Conservation (phyloP, 1,140 invertebrate species). For the Cydia fagiglandana region DNA sequence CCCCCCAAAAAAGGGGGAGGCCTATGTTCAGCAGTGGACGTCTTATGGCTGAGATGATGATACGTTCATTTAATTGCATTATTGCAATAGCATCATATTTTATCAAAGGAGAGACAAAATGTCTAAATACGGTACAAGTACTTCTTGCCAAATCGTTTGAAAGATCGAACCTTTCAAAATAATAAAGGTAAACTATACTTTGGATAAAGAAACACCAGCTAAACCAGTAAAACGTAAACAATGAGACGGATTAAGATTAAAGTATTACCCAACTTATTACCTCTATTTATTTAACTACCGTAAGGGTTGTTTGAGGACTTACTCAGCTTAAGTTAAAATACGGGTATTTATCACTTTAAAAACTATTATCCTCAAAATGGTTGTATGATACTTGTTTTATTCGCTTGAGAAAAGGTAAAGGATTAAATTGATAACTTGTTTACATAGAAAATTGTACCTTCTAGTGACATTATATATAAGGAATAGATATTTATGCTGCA, state of each 20-base stretch:
- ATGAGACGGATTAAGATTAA: not conserved
- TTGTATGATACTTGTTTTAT: not conserved
- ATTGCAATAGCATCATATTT: no score
- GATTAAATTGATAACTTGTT: not conserved
- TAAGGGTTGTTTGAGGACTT: not conserved
- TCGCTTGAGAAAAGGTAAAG: not conserved
- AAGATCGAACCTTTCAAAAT: no score
- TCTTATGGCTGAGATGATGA: no score
- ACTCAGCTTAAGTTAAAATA: constrained; percentile 3
- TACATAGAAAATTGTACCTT: not conserved
- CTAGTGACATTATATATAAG: no score
- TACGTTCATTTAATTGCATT: not conserved
- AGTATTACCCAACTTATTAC: constrained; percentile 12
- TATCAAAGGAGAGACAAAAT: no score
- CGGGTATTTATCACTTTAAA: constrained; percentile 1
- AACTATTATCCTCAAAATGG: not conserved
- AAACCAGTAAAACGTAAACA: not conserved
- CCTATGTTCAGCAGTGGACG: no score
- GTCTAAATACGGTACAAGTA: no score
- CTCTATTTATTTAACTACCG: not conserved
- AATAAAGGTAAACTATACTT: not conserved
- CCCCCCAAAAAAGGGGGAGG: no score
- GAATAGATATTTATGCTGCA: no score
- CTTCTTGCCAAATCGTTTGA: no score
- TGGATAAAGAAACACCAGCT: not conserved